Base-by-base conservation (phyloP, 53 echinoderm and acorn worm species). In the Antedon mediterranea region DNA sequence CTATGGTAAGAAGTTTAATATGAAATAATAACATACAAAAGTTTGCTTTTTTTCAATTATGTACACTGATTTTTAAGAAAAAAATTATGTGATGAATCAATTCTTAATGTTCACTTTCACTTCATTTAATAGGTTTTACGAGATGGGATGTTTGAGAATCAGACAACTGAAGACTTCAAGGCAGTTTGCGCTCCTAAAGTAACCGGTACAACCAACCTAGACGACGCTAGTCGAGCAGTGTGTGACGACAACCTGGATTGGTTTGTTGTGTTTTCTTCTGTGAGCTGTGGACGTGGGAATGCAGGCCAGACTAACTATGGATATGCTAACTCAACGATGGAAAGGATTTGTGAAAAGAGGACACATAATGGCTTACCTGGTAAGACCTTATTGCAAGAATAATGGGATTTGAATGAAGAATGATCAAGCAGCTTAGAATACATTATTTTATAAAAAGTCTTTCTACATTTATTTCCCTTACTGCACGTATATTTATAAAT, bases 211-310 rank as follows among this genome's bases (percentile, higher is more conserved):
- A 28, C 88, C 32, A 85, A 88, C 74, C 81, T 91, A 2, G 91
- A 91, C 82, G 33, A 28, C 11, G 88, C 81, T 28, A 88, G 87
- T 28, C 72, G 88, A 28, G 70, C 34, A 6, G 83, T 81, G 9
- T 91, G 88, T 78, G 86, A 80, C 28, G 81, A 78, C 2, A 84
- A 83, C 18, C 78, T 90, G 71, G 88, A 91, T 33, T 91, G 91
- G 91, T 91, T 91, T 79, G 88, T 91, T 44, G 88, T 91, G 82
- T 91, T 91, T 76, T 88, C 88, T n/a, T 91, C 91, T 18, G 85
- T 91, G 34, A 87, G 85, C 75, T 82, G 91, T 81, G 91, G 91
- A 1, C 88, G 91, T 31, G 91, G 91, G 29, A 88, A 91, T 41
- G 83, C 88, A 27, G 88, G 88, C 28, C 91, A 91, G 81, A 79